These are phyloP conservation scores for Eidolon helvum DNA, from an alignment of 2,113 vertebrate genomes.

Conservation along the genomic window DNA sequence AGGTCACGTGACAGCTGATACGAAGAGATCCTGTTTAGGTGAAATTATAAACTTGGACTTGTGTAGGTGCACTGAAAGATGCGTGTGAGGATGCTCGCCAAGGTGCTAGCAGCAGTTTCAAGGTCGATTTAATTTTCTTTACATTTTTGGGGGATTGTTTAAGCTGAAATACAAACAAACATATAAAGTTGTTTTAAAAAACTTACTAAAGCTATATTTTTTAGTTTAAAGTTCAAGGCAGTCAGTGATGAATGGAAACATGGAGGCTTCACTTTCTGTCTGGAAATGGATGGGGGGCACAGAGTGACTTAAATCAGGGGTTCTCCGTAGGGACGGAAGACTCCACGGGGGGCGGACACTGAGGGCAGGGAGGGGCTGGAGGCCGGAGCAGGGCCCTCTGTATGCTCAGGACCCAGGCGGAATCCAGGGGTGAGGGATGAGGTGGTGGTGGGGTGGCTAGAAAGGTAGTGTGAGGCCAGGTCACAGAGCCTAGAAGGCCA, in stretches of 20 bases:
- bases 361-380: background rate
- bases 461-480: background rate
- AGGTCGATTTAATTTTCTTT: background rate
- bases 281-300: rapidly evolving
- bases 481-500: rapidly evolving
- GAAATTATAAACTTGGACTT: rapidly evolving
- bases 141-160: background rate
- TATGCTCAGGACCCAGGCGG: background rate
- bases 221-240: background rate
- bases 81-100: rapidly evolving
- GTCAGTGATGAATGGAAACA: background rate
- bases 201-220: background rate
- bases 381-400: background rate
- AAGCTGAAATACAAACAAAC: background rate
- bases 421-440: rapidly evolving
- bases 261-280: background rate
- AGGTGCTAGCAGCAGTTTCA: background rate
- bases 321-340: too few relatives aligned
- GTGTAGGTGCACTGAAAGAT: rapidly evolving
- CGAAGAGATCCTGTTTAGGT: background rate
- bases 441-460: background rate
- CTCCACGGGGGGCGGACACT: background rate
- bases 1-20: background rate
- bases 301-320: background rate
- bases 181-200: background rate